A percentile compares a stretch with the other conserved stretches of the same genome.
Evolutionary conservation across 2,113 vertebrate species (phyloP).

Genomic region (Odontophorus gujanensis): DNA sequence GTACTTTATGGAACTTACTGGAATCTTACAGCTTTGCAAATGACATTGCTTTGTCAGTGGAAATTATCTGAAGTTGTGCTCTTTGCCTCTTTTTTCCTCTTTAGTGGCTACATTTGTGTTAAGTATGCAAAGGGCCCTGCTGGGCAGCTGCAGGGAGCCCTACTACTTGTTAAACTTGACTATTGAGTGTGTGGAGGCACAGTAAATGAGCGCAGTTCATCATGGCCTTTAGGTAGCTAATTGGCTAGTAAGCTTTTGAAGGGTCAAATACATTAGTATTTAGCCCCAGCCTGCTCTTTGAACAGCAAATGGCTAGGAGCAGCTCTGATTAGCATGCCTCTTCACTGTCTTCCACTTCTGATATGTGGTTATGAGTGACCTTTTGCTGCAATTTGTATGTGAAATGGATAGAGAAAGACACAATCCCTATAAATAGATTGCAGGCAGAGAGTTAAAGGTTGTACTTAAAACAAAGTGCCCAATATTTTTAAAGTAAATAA

Average conservation of each 20-base stretch:
- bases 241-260: slow-evolving; percentile 19
- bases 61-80: neutral
- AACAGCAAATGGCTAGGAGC: neutral
- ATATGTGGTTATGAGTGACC: neutral
- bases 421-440: slow-evolving; percentile 28
- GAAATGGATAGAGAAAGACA: slow-evolving; percentile 17
- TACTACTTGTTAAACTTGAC: neutral
- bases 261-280: slow-evolving; percentile 12
- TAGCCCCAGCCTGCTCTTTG: neutral
- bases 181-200: neutral
- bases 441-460: neutral
- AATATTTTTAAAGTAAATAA: slow-evolving; percentile 5
- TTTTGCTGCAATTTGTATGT: neutral
- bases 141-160: neutral
- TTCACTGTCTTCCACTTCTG: neutral
- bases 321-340: neutral
- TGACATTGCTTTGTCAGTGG: neutral
- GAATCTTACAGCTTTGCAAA: neutral
- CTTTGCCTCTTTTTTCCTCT: neutral
- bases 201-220: slow-evolving; percentile 11
- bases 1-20: neutral
- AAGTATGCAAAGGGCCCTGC: neutral
- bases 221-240: slow-evolving; percentile 34
- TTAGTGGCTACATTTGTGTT: neutral
- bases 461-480: neutral